A percentile compares a stretch with the other conserved stretches of the same genome.
Evolutionary conservation across 2,797 vertebrate species (phyloP).

Genomic region (Passerculus sandwichensis): DNA sequence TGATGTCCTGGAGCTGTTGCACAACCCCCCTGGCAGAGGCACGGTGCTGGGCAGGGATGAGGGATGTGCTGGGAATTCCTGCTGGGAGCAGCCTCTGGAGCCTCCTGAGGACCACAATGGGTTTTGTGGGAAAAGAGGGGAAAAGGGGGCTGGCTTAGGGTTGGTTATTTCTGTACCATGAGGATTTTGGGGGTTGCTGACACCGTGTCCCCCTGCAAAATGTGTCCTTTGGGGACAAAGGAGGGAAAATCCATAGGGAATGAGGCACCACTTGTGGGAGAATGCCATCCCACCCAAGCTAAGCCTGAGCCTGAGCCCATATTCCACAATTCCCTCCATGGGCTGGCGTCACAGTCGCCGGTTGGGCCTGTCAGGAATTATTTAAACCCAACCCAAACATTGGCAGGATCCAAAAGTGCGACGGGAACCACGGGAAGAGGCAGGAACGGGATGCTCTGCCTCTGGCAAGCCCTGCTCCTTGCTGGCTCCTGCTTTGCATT

Average conservation of each 20-base stretch:
- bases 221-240: neutral
- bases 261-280: neutral
- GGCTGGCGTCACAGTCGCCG: neutral
- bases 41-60: accelerated
- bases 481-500: constrained; percentile 39
- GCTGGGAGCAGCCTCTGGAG: neutral
- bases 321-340: accelerated
- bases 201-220: accelerated
- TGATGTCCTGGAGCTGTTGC: neutral
- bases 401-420: neutral
- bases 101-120: neutral
- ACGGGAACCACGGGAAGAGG: neutral
- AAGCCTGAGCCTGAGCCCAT: neutral
- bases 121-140: neutral
- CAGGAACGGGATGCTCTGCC: neutral
- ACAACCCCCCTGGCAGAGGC: neutral
- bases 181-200: neutral
- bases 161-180: neutral
- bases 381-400: neutral
- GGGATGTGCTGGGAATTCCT: neutral
- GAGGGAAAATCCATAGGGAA: neutral
- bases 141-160: neutral
- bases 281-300: neutral
- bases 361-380: neutral
- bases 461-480: neutral